These are phyloP conservation scores for Kryptolebias marmoratus DNA, from an alignment of 2,113 vertebrate genomes.

Conservation along the genomic window DNA sequence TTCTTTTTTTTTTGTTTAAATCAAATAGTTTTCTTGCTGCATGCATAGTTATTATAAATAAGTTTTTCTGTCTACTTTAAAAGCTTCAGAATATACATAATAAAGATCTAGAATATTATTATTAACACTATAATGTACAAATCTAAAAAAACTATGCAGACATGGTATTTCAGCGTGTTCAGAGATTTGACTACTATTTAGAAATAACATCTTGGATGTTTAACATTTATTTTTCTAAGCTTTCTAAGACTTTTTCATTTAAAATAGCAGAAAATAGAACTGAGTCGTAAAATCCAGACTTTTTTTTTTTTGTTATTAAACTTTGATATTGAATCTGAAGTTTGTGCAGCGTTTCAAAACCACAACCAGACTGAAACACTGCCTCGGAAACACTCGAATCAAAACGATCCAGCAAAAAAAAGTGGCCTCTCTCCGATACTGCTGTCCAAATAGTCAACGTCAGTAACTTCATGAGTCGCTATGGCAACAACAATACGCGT, in stretches of 20 bases:
- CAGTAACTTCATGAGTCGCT: not conserved
- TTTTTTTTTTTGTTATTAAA: too few species aligned
- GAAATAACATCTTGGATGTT: too few species aligned
- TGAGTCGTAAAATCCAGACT: not conserved
- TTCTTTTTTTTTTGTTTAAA: not conserved
- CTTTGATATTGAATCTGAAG: not conserved
- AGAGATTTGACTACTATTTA: too few species aligned
- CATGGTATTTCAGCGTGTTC: too few species aligned
- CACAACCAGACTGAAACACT: not conserved
- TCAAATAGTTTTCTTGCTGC: not conserved
- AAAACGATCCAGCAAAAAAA: not conserved
- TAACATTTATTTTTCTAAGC: too few species aligned
- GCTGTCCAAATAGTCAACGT: not conserved
- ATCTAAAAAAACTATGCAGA: too few species aligned
- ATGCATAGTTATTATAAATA: not conserved
- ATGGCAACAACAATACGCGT: slow-evolving; percentile 5
- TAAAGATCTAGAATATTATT: too few species aligned
- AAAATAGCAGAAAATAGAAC: too few species aligned
- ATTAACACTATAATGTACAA: too few species aligned
- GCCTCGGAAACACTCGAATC: not conserved
- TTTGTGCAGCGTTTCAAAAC: not conserved
- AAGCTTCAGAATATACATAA: too few species aligned
- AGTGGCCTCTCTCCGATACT: not conserved
- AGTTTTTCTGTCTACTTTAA: not conserved
- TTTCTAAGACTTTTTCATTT: too few species aligned